Evolutionary conservation across 1,140 invertebrate genomes (phyloP), one percentile per base, ranked within the genome.

Genomic region (Pygmarrhopalites habei): DNA sequence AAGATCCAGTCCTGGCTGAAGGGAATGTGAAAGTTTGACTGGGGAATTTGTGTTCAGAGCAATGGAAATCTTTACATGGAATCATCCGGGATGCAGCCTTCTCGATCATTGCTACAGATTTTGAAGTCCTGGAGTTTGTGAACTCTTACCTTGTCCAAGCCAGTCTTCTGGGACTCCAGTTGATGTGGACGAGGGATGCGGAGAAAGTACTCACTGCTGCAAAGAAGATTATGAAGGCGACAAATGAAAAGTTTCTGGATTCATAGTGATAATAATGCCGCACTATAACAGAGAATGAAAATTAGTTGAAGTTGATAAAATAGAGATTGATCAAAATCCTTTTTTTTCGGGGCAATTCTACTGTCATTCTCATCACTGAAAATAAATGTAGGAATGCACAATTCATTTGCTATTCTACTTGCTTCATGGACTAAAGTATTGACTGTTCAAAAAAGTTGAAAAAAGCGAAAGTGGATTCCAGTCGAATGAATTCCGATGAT

Each of bases 1-100:
- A 96, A 75, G 85, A 89, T 68, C 85, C 88, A 3, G 92, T 96
- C 0, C 81, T 90, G 60, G 92, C 93, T 1, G 92, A 96, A 74
- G 94, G 93, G 30, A 95, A 92, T 19, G 94, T 97, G 1, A 94
- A 98, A 79, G 86, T 88, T 0, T 97, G 95, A 94, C 25, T 58
- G 2, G 57, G 57, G 5, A 15, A 1, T 30, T 43, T 58, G 25
- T 17, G 43, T 10, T 12, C 12, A 5, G 79, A 79, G 65, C 85
- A 87, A 74, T 83, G 85, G 75, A 81, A 83, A 47, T 91, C 90
- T 0, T 80, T 94, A 1, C 83, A 84, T 60, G 81, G 79, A 58
- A 83, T 91, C 65, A 90, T 92, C 64, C 81, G 86, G 3, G 80
- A 80, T 28, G 87, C 88, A 67, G 79, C 85, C n/a, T 78, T 82